Evolutionary conservation across 2,888 invertebrate species (phyloP), one percentile per base, ranked within the genome.

Genomic region (Caenorhabditis drosophilae): DNA sequence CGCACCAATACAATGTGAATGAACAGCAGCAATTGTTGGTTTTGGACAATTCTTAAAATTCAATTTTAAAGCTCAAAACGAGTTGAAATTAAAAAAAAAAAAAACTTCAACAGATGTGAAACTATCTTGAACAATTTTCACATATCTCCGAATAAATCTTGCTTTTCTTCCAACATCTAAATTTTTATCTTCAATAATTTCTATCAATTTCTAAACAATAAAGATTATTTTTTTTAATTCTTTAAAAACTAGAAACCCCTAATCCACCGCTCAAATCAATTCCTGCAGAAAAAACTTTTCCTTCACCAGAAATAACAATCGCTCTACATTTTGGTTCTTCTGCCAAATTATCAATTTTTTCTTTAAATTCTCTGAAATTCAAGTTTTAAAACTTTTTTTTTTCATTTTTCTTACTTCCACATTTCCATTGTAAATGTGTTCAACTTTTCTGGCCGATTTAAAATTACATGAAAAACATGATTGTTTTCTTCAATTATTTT

Each of bases 1-100:
- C 0, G 90, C 96, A 0, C 98, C 98, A 52, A 98, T 88, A 82
- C 97, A 97, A 0, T 90, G 89, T 52, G 89, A 89, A 85, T 98
- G 95, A 0, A 93, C 85, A 0, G 94, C 92, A 4, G 89, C 89
- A 55, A 98, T 89, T 0, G 97, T 91, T 0, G 97, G 97, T 84
- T 97, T 97, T 4, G 88, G 86, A 80, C 96, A 97, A 50, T 66
- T 68, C 84, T 89, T 53, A 52, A 53, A 42, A 42, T 20, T n/a
- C n/a, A n/a, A n/a, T n/a, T n/a, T n/a, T n/a, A n/a, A n/a, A 23
- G 20, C 12, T 40, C 4, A 12, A 18, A 31, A 25, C 18, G 4
- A 18, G 26, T 4, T 7, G n/a, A 2, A n/a, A 18, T 16, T 11
- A 2, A 40, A 38, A 35, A 50, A 16, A 47, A 38, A n/a, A 3